A percentile compares a stretch with the other conserved stretches of the same genome.
Evolutionary conservation across 2,113 vertebrate species (phyloP).

Genomic region (Thalassoma bifasciatum): DNA sequence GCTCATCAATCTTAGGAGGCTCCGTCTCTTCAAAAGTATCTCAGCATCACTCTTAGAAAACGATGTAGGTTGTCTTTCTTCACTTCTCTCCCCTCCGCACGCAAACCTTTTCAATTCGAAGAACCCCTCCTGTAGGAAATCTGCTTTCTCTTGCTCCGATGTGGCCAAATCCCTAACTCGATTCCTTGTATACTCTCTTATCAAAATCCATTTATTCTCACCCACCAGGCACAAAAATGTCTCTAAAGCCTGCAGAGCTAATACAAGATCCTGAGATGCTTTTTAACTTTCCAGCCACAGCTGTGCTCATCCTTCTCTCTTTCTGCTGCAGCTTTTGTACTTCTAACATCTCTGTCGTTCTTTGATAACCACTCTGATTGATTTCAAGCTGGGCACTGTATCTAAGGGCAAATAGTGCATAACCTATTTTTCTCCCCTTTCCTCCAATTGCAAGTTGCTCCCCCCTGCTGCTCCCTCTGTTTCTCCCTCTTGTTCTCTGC

Average conservation of each 20-base stretch:
- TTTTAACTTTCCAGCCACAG: constrained; percentile 58
- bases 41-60: constrained; percentile 19
- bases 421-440: constrained; percentile 55
- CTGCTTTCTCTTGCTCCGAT: constrained; percentile 41
- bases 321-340: constrained; percentile 23
- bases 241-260: constrained; percentile 54
- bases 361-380: constrained; percentile 59
- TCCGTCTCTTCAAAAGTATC: constrained; percentile 1
- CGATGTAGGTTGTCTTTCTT: constrained; percentile 14
- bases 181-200: constrained; percentile 39
- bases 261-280: constrained; percentile 62
- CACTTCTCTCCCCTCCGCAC: background rate
- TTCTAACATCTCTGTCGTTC: constrained; percentile 42
- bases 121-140: constrained; percentile 38
- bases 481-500: constrained; percentile 35
- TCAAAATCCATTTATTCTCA: constrained; percentile 69
- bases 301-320: constrained; percentile 41
- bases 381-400: constrained; percentile 66
- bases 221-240: constrained; percentile 42
- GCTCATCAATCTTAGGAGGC: constrained; percentile 32
- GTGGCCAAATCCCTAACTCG: constrained; percentile 46
- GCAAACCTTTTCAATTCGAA: constrained; percentile 33
- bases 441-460: constrained; percentile 8
- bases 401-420: constrained; percentile 57
- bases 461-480: constrained; percentile 13